Percentiles rank a stretch among this genome's conserved stretches.
Evolutionary conservation across 2,888 invertebrate species (phyloP).

Genomic region (Trichopoda pennipes): DNA sequence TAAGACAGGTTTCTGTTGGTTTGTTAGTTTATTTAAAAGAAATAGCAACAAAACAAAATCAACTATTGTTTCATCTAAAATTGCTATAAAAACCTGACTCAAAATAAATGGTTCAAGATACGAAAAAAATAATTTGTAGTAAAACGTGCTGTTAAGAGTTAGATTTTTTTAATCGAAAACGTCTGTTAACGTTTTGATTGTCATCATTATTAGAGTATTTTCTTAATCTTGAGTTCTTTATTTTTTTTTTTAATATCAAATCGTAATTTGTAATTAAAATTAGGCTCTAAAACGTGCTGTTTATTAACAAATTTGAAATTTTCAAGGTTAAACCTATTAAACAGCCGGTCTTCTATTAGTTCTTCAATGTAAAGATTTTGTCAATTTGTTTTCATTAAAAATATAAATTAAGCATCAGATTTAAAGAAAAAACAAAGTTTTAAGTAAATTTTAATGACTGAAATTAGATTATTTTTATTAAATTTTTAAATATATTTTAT

Average conservation of each 20-base stretch:
- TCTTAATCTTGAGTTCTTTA: not conserved
- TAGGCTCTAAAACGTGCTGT: slow-evolving; percentile 25
- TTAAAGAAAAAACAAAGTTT: too few relatives aligned
- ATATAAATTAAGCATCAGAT: not conserved
- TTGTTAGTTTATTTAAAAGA: not conserved
- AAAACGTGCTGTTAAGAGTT: too few relatives aligned
- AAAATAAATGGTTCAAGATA: too few relatives aligned
- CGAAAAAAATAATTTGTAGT: too few relatives aligned
- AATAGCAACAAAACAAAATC: too few relatives aligned
- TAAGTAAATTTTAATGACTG: too few relatives aligned
- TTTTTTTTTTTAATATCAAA: slow-evolving; percentile 4
- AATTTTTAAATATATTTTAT: too few relatives aligned
- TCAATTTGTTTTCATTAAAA: not conserved
- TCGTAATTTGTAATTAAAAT: slow-evolving; percentile 4
- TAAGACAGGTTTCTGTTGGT: not conserved
- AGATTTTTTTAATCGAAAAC: too few relatives aligned
- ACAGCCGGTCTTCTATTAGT: slow-evolving; percentile 3
- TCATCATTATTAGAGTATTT: not conserved
- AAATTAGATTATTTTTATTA: too few relatives aligned
- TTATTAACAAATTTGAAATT: slow-evolving; percentile 16
- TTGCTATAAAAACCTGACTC: too few relatives aligned
- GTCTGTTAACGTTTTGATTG: not conserved
- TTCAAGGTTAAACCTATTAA: slow-evolving; percentile 2
- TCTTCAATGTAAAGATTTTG: not conserved
- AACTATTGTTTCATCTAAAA: too few relatives aligned